A percentile compares a stretch with the other conserved stretches of the same genome.
Evolutionary conservation across 2,888 invertebrate genomes (phyloP).

Genomic region (Erannis defoliaria): DNA sequence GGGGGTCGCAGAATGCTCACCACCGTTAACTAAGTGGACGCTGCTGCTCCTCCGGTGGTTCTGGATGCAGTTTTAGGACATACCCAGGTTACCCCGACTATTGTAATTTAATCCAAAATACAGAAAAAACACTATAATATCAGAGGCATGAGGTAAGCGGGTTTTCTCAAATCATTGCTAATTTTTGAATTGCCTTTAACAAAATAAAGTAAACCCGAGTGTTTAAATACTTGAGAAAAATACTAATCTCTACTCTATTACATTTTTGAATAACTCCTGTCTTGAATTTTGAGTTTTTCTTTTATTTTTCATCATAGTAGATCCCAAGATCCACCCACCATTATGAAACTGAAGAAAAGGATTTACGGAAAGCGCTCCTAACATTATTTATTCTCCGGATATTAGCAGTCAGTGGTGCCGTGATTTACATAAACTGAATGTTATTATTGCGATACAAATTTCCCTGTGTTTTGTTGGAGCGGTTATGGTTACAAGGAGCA

Average conservation of each 20-base stretch:
- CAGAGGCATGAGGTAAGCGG: too few species aligned
- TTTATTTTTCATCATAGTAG: slow-evolving; percentile 12
- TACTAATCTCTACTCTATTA: not conserved
- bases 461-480: slow-evolving; percentile 43
- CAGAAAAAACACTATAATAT: too few species aligned
- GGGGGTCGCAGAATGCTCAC: too few species aligned
- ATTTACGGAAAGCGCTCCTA: slow-evolving; percentile 56
- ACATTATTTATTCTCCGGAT: slow-evolving; percentile 72
- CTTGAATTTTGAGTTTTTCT: not conserved
- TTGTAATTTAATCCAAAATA: too few species aligned
- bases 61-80: too few species aligned
- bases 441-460: slow-evolving; percentile 55
- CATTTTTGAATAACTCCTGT: not conserved
- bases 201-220: too few species aligned
- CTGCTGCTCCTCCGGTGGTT: too few species aligned
- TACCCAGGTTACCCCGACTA: too few species aligned
- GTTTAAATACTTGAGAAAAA: not conserved
- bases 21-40: too few species aligned
- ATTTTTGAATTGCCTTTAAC: too few species aligned
- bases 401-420: slow-evolving; percentile 67
- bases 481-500: slow-evolving; percentile 8
- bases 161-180: too few species aligned
- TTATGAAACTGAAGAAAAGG: slow-evolving; percentile 53
- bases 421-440: slow-evolving; percentile 69
- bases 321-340: slow-evolving; percentile 27